A percentile compares a stretch with the other conserved stretches of the same genome.
Evolutionary conservation across 2,113 vertebrate genomes (phyloP).

Genomic region (Podilymbus podiceps): DNA sequence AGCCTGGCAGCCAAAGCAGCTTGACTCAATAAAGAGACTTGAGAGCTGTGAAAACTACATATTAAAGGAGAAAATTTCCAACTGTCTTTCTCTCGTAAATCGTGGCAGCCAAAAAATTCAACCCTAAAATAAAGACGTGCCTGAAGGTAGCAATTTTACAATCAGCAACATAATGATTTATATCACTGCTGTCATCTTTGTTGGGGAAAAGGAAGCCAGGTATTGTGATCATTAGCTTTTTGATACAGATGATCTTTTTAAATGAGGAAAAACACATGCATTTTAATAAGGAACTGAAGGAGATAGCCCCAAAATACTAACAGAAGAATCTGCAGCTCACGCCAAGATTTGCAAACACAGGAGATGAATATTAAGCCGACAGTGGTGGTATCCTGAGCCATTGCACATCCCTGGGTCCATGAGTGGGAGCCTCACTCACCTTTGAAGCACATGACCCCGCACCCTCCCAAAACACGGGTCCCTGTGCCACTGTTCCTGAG

Average conservation of each 20-base stretch:
- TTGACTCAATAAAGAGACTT: slow-evolving; percentile 33
- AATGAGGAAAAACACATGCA: slow-evolving; percentile 51
- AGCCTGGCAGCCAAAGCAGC: slow-evolving; percentile 43
- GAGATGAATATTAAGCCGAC: not conserved
- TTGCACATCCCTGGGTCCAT: rapidly evolving
- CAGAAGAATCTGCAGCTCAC: not conserved
- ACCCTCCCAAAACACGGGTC: not conserved
- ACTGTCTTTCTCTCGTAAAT: slow-evolving; percentile 31
- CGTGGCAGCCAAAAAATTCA: slow-evolving; percentile 53
- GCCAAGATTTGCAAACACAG: not conserved
- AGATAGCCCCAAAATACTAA: slow-evolving; percentile 19
- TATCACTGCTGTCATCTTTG: slow-evolving; percentile 57
- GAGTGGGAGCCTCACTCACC: not conserved
- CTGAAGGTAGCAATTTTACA: slow-evolving; percentile 64
- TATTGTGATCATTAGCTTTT: slow-evolving; percentile 58
- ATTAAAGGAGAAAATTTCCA: slow-evolving; percentile 38
- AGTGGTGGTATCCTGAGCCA: not conserved
- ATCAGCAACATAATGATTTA: slow-evolving; percentile 51
- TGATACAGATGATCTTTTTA: slow-evolving; percentile 40
- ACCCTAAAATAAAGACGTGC: slow-evolving; percentile 39
- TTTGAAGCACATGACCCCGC: rapidly evolving
- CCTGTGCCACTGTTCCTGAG: not conserved
- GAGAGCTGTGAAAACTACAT: slow-evolving; percentile 31
- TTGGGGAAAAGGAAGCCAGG: slow-evolving; percentile 58
- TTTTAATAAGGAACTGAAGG: slow-evolving; percentile 26